A percentile compares a stretch with the other conserved stretches of the same genome.
phyloP scores from a whole-genome alignment of 2,888 invertebrate genomes.

The Pheosia gnoma region DNA sequence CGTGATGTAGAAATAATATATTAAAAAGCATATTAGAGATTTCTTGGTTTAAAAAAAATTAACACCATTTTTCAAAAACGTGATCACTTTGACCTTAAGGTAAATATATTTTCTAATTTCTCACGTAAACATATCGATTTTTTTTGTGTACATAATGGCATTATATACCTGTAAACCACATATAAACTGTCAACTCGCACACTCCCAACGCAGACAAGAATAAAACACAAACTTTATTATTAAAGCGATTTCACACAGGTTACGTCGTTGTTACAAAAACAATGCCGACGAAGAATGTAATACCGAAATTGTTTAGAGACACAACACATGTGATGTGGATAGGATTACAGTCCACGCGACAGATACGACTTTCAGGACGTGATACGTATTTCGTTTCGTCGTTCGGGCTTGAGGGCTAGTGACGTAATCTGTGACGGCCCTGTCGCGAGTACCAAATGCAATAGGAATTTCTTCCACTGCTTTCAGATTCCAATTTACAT shows the following conservation, averaged over 20 bases:
- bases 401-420: slow-evolving; percentile 10
- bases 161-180: neutral
- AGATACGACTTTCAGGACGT: slow-evolving; percentile 25
- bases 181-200: neutral
- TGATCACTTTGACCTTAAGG: no score
- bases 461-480: neutral
- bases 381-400: slow-evolving; percentile 11
- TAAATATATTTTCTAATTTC: no score
- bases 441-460: slow-evolving; percentile 25
- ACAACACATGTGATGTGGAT: slow-evolving; percentile 35
- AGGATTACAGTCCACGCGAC: slow-evolving; percentile 32
- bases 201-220: neutral
- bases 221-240: slow-evolving; percentile 7
- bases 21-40: no score
- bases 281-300: slow-evolving; percentile 25
- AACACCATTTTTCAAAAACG: no score
- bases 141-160: no score
- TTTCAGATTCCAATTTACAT: neutral
- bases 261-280: slow-evolving; percentile 26
- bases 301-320: slow-evolving; percentile 29
- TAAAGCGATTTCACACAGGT: slow-evolving; percentile 19
- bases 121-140: no score
- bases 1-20: no score
- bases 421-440: slow-evolving; percentile 36
- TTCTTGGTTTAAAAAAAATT: no score